Percentiles rank a stretch among this genome's conserved stretches.
Evolutionary conservation across 2,888 invertebrate species (phyloP).

Genomic region (Anthrax anthrax): DNA sequence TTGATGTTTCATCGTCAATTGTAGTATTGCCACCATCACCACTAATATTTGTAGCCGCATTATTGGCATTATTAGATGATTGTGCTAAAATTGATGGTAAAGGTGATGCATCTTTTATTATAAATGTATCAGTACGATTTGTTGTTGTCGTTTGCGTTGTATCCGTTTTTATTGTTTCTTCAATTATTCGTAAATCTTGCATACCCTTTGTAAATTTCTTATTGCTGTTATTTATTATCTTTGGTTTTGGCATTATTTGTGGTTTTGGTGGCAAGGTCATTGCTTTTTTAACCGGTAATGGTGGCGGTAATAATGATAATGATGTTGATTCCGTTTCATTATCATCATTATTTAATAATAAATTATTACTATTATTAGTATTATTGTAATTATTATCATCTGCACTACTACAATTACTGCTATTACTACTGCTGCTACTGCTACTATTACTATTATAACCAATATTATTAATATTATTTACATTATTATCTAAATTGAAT

Average conservation of each 20-base stretch:
- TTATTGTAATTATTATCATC: neutral
- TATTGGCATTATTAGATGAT: too few species aligned
- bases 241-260: constrained; percentile 43
- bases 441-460: constrained; percentile 14
- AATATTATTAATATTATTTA: too few species aligned
- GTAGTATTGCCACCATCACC: constrained; percentile 25
- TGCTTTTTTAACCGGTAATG: constrained; percentile 34
- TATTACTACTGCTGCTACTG: constrained; percentile 20
- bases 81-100: constrained; percentile 9
- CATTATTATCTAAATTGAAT: too few species aligned
- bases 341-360: constrained; percentile 19
- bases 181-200: constrained; percentile 29
- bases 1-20: constrained; percentile 24
- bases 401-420: constrained; percentile 1
- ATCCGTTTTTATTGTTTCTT: constrained; percentile 8
- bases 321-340: constrained; percentile 21
- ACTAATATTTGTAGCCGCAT: constrained; percentile 29
- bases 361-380: neutral
- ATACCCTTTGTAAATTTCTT: constrained; percentile 31
- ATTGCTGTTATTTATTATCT: constrained; percentile 22
- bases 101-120: constrained; percentile 20
- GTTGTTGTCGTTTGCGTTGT: constrained; percentile 10
- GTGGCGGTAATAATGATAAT: constrained; percentile 23
- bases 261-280: constrained; percentile 32
- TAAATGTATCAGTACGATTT: constrained; percentile 29